Percentiles rank a stretch among this genome's conserved stretches.
phyloP scores from a whole-genome alignment of 1,140 invertebrate species.

The Nymphalis io region DNA sequence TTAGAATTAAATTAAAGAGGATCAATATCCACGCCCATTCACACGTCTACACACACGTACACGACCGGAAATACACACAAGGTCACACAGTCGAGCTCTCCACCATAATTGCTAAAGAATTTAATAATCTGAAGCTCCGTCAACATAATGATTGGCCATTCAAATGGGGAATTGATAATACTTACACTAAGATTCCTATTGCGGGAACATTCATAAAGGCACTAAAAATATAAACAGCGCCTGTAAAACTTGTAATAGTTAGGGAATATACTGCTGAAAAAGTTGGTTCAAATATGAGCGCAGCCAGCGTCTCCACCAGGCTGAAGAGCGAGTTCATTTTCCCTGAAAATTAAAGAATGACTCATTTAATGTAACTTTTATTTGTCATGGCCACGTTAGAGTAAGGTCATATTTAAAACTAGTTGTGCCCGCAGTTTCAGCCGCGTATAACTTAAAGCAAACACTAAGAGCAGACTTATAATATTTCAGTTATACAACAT shows the following conservation, averaged over 20 bases:
- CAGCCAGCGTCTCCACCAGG: slow-evolving; percentile 68
- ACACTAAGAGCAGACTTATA: too few species aligned
- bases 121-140: too few species aligned
- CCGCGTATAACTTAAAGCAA: too few species aligned
- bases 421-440: too few species aligned
- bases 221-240: slow-evolving; percentile 66
- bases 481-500: too few species aligned
- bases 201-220: slow-evolving; percentile 59
- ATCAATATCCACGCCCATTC: too few species aligned
- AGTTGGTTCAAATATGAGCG: slow-evolving; percentile 65
- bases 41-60: too few species aligned
- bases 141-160: too few species aligned
- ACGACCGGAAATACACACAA: too few species aligned
- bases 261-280: slow-evolving; percentile 63
- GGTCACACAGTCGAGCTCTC: too few species aligned
- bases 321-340: slow-evolving; percentile 76
- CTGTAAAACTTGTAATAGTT: slow-evolving; percentile 56
- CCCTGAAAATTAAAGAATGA: slow-evolving; percentile 52
- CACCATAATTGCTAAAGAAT: too few species aligned
- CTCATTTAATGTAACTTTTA: slow-evolving; percentile 7
- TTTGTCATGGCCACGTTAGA: slow-evolving; percentile 1
- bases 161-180: slow-evolving; percentile 10
- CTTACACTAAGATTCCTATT: slow-evolving; percentile 63
- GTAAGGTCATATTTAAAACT: slow-evolving; percentile 4
- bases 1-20: too few species aligned